Evolutionary conservation across 2,113 vertebrate genomes (phyloP), one percentile per base, ranked within the genome.

Genomic region (Semicossyphus pulcher): DNA sequence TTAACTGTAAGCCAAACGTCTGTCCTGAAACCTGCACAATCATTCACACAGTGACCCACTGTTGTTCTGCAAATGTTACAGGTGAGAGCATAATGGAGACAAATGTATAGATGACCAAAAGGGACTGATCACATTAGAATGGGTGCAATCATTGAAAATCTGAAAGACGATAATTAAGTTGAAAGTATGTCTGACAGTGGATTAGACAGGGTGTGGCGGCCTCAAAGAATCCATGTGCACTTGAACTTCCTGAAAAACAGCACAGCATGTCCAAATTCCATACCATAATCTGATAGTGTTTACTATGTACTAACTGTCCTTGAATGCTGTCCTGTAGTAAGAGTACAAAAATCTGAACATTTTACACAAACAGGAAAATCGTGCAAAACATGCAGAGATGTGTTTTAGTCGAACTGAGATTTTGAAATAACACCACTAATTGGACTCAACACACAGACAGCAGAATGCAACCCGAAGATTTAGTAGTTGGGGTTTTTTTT

Each of bases 151-250:
- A 15, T 18, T 9, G 8, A 8, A 28, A 49, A 14, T n/a, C 3
- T n/a, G 6, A n/a, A 44, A 44, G 16, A 44, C 16, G 18, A n/a
- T 44, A 44, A 9, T 44, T 8, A 44, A 44, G 18, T n/a, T 7
- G 41, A n/a, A n/a, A 15, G 20, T 21, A 7, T 47, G 41, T 29
- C 29, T 9, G 62, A 32, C 3, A 45, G 7, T 56, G 61, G 25
- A 37, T 11, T 7, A 64, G 44, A 51, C 18, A 20, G 53, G 53
- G 47, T 72, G 67, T 58, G 37, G 60, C 53, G 53, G 11, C 62
- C 61, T 45, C 20, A 47, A 39, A 32, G 3, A 36, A 47, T 56
- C 14, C 45, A 54, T n/a, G 16, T 15, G 31, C 42, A 48, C 29
- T 31, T 60, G 3, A 18, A 44, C 41, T 44, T 44, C 26, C 31